A percentile compares a stretch with the other conserved stretches of the same genome.
Evolutionary conservation across 2,113 vertebrate species (phyloP).

Genomic region (Perognathus longimembris): DNA sequence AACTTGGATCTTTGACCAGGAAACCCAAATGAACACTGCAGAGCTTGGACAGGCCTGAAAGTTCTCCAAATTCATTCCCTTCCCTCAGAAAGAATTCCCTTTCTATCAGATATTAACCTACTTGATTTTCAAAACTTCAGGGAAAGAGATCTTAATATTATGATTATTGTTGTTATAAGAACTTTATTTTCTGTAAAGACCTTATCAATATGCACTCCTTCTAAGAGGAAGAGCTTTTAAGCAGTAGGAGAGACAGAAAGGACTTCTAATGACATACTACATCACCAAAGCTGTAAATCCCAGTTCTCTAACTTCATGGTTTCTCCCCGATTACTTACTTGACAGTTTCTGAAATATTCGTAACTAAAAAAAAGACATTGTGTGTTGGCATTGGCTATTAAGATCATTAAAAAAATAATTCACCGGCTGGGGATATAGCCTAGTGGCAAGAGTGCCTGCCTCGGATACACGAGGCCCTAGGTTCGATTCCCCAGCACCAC

Average conservation of each 20-base stretch:
- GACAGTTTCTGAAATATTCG: conserved; percentile 69
- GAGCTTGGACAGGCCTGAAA: neutral
- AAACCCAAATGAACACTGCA: neutral
- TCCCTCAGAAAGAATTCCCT: neutral
- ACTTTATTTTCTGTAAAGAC: conserved; percentile 68
- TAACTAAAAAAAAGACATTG: conserved; percentile 48
- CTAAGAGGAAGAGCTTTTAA: conserved; percentile 58
- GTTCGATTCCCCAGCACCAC: no score
- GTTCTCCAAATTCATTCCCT: neutral
- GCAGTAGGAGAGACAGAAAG: conserved; percentile 41
- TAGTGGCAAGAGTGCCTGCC: no score
- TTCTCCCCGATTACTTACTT: conserved; percentile 29
- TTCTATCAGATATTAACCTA: conserved; percentile 38
- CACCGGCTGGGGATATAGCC: no score
- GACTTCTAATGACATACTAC: conserved; percentile 42
- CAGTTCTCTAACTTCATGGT: conserved; percentile 25
- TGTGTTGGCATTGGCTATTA: conserved; percentile 63
- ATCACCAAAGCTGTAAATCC: conserved; percentile 41
- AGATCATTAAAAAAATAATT: conserved; percentile 56
- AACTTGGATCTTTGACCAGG: neutral
- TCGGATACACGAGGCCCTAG: no score
- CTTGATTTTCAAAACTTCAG: conserved; percentile 60
- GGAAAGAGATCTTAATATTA: conserved; percentile 62
- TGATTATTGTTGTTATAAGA: conserved; percentile 54
- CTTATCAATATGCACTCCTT: conserved; percentile 43